A percentile compares a stretch with the other conserved stretches of the same genome.
Conservation (phyloP, 2,113 vertebrate species). For the Gallinago undulata region DNA sequence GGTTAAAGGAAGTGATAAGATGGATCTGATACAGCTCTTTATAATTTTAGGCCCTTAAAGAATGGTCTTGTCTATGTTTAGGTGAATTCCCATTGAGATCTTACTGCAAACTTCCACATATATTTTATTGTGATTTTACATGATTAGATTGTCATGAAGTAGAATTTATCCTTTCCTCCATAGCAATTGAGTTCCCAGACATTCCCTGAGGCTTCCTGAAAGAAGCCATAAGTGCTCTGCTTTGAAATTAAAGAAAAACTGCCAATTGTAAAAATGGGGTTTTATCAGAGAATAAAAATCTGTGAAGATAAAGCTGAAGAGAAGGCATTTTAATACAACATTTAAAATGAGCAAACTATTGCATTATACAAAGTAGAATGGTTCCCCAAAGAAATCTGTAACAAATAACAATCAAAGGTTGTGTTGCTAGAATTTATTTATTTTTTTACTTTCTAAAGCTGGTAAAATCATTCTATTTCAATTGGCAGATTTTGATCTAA, state of each 20-base stretch:
- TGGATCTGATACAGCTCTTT: neutral
- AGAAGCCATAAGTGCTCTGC: neutral
- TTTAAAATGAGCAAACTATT: neutral
- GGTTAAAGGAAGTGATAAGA: neutral
- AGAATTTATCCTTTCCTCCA: neutral
- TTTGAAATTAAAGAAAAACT: neutral
- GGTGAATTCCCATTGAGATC: neutral
- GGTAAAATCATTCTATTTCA: neutral
- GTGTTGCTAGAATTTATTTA: neutral
- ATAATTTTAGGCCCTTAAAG: neutral
- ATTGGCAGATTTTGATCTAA: neutral
- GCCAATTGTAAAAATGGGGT: neutral
- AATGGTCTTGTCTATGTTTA: neutral
- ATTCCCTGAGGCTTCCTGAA: neutral
- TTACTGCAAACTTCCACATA: neutral
- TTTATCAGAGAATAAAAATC: neutral
- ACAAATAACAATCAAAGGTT: neutral
- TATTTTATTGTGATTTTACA: neutral
- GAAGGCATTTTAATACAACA: neutral
- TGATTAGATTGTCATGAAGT: neutral
- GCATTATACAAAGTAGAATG: neutral
- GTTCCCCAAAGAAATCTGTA: neutral
- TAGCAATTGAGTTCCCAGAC: neutral
- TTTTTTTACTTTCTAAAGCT: neutral
- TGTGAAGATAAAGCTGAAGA: neutral